A percentile compares a stretch with the other conserved stretches of the same genome.
phyloP scores from a whole-genome alignment of 2,113 vertebrate genomes.

The Protomyctophum bolini region DNA sequence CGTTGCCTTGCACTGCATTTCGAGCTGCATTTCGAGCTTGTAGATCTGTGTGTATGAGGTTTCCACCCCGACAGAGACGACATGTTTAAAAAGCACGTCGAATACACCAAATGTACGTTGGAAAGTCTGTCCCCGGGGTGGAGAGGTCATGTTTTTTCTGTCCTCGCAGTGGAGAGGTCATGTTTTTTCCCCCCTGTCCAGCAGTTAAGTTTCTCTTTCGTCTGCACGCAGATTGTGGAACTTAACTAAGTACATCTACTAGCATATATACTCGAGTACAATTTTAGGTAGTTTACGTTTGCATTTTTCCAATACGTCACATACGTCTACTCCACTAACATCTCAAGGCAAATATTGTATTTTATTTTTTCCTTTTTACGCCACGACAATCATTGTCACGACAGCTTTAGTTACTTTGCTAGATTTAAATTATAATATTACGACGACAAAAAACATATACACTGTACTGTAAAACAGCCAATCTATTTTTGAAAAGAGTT shows the following conservation, averaged over 20 bases:
- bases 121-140: constrained; percentile 8
- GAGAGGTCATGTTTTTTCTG: constrained; percentile 8
- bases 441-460: too few relatives aligned
- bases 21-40: not conserved
- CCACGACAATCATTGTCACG: too few relatives aligned
- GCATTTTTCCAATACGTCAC: too few relatives aligned
- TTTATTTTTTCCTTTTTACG: too few relatives aligned
- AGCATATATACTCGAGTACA: too few relatives aligned
- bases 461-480: too few relatives aligned
- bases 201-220: constrained; percentile 17
- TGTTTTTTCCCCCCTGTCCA: constrained; percentile 12
- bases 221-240: not conserved
- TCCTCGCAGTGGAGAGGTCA: constrained; percentile 10
- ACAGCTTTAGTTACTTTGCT: too few relatives aligned
- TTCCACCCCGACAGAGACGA: constrained; percentile 8
- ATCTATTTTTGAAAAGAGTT: too few relatives aligned
- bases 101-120: constrained; percentile 21
- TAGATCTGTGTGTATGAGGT: constrained; percentile 35
- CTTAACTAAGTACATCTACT: not conserved
- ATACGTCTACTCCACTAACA: too few relatives aligned
- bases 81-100: constrained; percentile 43
- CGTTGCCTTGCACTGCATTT: not conserved
- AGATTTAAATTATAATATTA: too few relatives aligned
- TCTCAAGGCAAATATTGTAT: too few relatives aligned
- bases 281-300: too few relatives aligned